Evolutionary conservation across 2,888 invertebrate species (phyloP).

Genomic region (Xestia rhomboidea): DNA sequence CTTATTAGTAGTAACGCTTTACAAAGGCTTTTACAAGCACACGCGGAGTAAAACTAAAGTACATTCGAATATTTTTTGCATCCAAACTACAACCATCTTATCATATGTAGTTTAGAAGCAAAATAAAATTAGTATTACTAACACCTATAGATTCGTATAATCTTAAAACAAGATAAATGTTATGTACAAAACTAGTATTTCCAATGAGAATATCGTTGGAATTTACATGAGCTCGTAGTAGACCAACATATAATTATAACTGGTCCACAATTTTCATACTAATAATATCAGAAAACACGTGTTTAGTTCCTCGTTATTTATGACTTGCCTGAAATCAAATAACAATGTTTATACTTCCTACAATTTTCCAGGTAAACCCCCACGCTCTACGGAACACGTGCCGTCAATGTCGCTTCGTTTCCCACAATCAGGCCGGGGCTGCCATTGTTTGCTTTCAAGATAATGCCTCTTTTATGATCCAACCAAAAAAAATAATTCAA

Average conservation of each 20-base stretch:
- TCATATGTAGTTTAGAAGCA: neutral
- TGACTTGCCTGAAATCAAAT: neutral
- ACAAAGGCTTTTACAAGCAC: neutral
- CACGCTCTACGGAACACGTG: neutral
- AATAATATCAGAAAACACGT: neutral
- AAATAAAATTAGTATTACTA: neutral
- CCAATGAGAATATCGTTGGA: neutral
- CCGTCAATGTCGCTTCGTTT: constrained; percentile 19
- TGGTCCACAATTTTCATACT: neutral
- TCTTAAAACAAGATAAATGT: neutral
- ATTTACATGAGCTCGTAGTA: neutral
- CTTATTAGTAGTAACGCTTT: neutral
- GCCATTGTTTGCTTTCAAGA: constrained; percentile 49
- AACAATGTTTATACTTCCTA: neutral
- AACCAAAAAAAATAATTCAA: constrained; percentile 56
- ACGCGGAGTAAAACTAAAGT: too few species aligned
- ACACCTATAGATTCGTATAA: neutral
- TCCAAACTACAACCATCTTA: neutral
- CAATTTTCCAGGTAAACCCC: neutral
- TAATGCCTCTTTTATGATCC: constrained; percentile 58
- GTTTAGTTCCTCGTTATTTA: neutral
- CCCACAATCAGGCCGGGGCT: constrained; percentile 12
- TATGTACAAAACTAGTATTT: neutral
- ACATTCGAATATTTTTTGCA: neutral
- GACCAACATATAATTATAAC: neutral